Percentiles rank a stretch among this genome's conserved stretches.
Evolutionary conservation across 2,797 vertebrate genomes (phyloP).

Genomic region (Ambastaia sidthimunki): DNA sequence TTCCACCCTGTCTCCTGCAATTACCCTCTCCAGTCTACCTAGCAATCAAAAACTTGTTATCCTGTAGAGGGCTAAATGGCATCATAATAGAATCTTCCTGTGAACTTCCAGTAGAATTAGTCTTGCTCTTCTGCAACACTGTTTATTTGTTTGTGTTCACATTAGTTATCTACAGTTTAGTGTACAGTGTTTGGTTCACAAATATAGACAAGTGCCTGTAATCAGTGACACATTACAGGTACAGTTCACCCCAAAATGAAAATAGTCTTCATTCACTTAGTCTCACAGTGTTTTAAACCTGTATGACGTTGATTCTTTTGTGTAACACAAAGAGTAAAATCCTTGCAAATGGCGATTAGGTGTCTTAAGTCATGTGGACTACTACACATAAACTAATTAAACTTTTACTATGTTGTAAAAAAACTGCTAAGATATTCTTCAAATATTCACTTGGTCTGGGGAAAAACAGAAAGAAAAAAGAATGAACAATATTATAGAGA

Average conservation of each 20-base stretch:
- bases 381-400: too few relatives aligned
- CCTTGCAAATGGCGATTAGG: too few relatives aligned
- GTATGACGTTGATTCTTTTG: background rate
- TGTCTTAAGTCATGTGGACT: too few relatives aligned
- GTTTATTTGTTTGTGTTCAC: conserved; percentile 28
- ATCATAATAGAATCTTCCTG: conserved; percentile 19
- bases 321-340: too few relatives aligned
- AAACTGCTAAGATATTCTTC: too few relatives aligned
- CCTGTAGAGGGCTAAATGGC: conserved; percentile 25
- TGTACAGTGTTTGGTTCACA: background rate
- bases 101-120: conserved; percentile 26
- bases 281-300: background rate
- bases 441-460: too few relatives aligned
- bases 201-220: background rate
- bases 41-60: conserved; percentile 47
- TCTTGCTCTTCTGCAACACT: background rate
- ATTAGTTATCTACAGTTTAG: background rate
- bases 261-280: background rate
- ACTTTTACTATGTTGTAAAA: too few relatives aligned
- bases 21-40: conserved; percentile 56
- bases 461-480: too few relatives aligned
- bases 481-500: background rate
- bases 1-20: conserved; percentile 67
- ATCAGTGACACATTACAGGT: background rate
- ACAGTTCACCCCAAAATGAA: background rate